These are phyloP conservation scores for Pelodiscus sinensis DNA, from an alignment of 2,113 vertebrate genomes.

Conservation along the genomic window DNA sequence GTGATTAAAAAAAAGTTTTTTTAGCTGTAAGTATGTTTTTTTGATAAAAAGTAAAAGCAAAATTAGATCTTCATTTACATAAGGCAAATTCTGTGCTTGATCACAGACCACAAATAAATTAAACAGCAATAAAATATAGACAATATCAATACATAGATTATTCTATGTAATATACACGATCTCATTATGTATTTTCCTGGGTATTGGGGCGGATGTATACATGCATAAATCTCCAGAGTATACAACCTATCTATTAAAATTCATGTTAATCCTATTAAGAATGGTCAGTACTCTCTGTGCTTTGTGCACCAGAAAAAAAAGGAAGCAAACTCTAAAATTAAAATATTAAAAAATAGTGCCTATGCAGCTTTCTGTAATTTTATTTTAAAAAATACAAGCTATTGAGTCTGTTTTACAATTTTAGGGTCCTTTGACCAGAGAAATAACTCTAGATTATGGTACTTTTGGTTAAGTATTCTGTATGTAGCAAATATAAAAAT, in stretches of 20 bases:
- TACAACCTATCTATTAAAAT: slow-evolving; percentile 51
- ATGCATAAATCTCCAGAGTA: not conserved
- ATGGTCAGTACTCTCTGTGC: not conserved
- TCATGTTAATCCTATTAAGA: slow-evolving; percentile 31
- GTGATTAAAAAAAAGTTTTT: not conserved
- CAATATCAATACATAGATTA: not conserved
- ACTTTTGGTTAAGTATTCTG: not conserved
- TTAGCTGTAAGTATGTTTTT: not conserved
- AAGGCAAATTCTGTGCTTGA: not conserved
- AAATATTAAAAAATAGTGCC: not conserved
- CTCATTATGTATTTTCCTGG: not conserved
- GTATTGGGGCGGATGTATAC: not conserved
- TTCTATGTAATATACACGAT: not conserved
- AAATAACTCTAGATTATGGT: not conserved
- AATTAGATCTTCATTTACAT: slow-evolving; percentile 31
- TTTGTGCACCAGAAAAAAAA: rapidly evolving
- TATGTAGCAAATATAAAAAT: not conserved
- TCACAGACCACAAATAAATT: slow-evolving; percentile 12
- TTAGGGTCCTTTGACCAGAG: not conserved
- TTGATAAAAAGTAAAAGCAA: not conserved
- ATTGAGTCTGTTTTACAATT: slow-evolving; percentile 8
- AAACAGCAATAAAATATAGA: not conserved
- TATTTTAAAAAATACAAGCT: slow-evolving; percentile 12
- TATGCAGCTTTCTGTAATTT: slow-evolving; percentile 11
- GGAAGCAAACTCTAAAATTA: not conserved